Conservation (phyloP, 2,797 vertebrate species). For the Acomys russatus region DNA sequence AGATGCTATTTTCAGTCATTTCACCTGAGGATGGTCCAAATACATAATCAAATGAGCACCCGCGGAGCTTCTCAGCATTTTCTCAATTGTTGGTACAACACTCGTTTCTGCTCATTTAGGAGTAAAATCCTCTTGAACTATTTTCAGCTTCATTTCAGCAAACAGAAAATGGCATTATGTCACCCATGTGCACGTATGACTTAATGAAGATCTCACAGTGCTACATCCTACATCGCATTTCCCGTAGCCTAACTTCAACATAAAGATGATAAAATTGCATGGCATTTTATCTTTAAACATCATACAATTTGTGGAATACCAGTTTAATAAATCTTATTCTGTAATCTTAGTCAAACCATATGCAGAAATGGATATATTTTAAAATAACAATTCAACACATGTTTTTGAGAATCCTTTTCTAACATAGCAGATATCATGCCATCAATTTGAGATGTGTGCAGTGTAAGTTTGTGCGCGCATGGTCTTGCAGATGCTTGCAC, state of each 20-base stretch:
- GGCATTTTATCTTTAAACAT: slow-evolving; percentile 14
- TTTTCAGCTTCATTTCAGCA: neutral
- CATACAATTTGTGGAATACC: neutral
- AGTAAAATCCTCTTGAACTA: slow-evolving; percentile 13
- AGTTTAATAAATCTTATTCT: neutral
- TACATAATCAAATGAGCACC: slow-evolving; percentile 34
- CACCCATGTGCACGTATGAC: neutral
- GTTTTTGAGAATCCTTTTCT: slow-evolving; percentile 43
- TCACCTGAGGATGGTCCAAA: slow-evolving; percentile 1
- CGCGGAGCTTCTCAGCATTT: neutral
- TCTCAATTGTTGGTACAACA: neutral
- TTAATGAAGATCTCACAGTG: neutral
- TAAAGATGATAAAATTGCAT: neutral
- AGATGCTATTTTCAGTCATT: slow-evolving; percentile 6
- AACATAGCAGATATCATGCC: neutral
- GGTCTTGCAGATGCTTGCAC: neutral
- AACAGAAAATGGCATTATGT: neutral
- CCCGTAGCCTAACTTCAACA: neutral
- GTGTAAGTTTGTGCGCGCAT: neutral
- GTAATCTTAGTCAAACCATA: neutral
- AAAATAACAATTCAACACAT: slow-evolving; percentile 50
- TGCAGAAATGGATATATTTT: slow-evolving; percentile 15
- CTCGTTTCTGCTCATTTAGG: neutral
- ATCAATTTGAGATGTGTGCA: neutral
- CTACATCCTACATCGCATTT: neutral